A percentile compares a stretch with the other conserved stretches of the same genome.
Evolutionary conservation across 2,113 vertebrate species (phyloP).

Genomic region (Pterophyllum scalare): DNA sequence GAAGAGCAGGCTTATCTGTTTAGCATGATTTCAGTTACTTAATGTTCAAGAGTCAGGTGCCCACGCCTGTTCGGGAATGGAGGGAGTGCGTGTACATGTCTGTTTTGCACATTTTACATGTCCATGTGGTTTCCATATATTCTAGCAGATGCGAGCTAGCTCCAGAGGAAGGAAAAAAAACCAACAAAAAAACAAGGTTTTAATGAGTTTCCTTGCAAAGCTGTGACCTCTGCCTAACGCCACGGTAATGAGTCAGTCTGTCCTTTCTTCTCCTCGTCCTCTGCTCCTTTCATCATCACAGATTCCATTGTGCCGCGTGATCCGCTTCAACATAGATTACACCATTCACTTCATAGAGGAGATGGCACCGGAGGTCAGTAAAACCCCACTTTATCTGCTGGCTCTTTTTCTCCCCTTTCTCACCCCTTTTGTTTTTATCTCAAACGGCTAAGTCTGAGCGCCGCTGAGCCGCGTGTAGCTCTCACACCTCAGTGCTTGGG

Average conservation of each 20-base stretch:
- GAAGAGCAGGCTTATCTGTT: conserved; percentile 71
- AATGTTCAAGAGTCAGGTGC: conserved; percentile 35
- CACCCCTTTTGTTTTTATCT: conserved; percentile 68
- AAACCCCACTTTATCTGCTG: conserved; percentile 53
- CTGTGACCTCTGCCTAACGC: conserved; percentile 67
- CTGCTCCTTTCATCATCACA: conserved; percentile 77
- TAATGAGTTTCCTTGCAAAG: conserved; percentile 73
- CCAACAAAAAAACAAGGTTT: conserved; percentile 45
- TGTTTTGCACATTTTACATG: neutral
- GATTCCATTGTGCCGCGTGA: conserved; percentile 98
- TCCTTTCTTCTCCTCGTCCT: conserved; percentile 48
- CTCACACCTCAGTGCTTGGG: conserved; percentile 36
- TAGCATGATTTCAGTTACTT: conserved; percentile 66
- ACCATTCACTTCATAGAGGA: conserved; percentile 99
- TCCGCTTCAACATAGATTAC: conserved; percentile 99
- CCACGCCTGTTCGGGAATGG: neutral
- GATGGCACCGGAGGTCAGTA: conserved; percentile 97
- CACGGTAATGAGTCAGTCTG: conserved; percentile 56
- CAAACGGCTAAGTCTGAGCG: conserved; percentile 32
- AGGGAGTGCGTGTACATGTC: neutral
- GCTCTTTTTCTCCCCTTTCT: conserved; percentile 26
- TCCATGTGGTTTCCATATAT: neutral
- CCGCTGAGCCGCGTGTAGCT: conserved; percentile 58
- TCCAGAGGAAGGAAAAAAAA: neutral
- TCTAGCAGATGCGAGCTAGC: neutral